Evolutionary conservation across 2,797 vertebrate species (phyloP).

Genomic region (Ateles fusciceps): DNA sequence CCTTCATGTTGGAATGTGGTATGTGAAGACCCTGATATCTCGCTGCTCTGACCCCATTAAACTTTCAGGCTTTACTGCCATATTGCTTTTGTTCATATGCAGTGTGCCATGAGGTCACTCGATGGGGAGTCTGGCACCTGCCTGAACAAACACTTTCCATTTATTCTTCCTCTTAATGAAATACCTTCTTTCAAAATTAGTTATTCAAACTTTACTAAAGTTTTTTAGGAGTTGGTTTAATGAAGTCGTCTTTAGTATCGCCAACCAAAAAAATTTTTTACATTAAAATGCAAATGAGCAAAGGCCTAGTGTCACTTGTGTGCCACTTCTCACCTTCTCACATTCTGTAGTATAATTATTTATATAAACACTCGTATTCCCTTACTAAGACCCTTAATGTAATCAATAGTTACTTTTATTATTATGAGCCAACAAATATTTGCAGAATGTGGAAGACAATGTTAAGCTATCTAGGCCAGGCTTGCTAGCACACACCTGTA

Average conservation of each 20-base stretch:
- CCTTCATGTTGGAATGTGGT: not conserved
- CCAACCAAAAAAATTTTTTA: not conserved
- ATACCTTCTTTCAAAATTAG: not conserved
- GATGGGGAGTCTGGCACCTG: not conserved
- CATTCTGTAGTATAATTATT: not conserved
- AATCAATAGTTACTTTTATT: not conserved
- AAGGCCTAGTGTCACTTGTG: not conserved
- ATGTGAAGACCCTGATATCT: rapidly evolving
- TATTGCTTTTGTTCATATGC: not conserved
- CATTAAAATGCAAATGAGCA: not conserved
- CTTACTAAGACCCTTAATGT: not conserved
- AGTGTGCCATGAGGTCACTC: not conserved
- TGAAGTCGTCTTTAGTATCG: not conserved
- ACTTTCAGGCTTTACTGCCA: not conserved
- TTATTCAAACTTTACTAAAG: not conserved
- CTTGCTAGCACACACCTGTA: not conserved
- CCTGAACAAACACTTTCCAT: not conserved
- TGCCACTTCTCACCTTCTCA: not conserved
- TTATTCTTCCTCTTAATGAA: not conserved
- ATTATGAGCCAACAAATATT: not conserved
- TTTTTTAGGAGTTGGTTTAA: not conserved
- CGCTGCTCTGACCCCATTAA: not conserved
- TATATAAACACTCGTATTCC: not conserved
- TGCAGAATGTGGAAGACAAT: not conserved
- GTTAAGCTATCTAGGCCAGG: not conserved